Percentiles rank a stretch among this genome's conserved stretches.
Evolutionary conservation across 2,797 vertebrate genomes (phyloP).

Genomic region (Cephalopachus bancanus): DNA sequence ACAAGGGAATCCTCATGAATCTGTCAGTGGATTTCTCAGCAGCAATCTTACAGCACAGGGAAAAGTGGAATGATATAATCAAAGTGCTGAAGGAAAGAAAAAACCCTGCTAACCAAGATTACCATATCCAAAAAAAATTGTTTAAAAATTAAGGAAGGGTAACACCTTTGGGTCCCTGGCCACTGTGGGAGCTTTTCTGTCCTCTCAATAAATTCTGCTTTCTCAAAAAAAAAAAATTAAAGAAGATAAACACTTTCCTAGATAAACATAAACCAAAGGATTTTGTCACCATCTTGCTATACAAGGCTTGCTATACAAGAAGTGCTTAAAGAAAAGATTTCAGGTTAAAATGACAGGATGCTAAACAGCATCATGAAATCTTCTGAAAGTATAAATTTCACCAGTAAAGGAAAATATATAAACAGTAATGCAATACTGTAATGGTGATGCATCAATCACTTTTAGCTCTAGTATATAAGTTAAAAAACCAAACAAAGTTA

Average conservation of each 20-base stretch:
- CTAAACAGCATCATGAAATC: too few relatives aligned
- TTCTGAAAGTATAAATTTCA: too few relatives aligned
- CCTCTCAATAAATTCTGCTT: too few relatives aligned
- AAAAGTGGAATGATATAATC: background rate
- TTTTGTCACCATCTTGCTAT: background rate
- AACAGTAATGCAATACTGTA: background rate
- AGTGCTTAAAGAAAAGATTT: background rate
- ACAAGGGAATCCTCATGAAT: background rate
- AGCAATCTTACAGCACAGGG: background rate
- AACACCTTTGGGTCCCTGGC: too few relatives aligned
- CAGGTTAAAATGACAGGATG: background rate
- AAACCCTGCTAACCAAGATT: background rate
- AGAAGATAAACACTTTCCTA: background rate
- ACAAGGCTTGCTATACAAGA: too few relatives aligned
- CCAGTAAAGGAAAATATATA: background rate
- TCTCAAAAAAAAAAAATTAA: background rate
- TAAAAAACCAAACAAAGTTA: background rate
- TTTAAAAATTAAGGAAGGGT: background rate
- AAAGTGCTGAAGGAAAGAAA: background rate
- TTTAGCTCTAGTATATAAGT: background rate
- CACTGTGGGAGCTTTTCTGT: too few relatives aligned
- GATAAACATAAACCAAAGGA: background rate
- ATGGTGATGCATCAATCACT: background rate
- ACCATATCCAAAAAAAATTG: background rate
- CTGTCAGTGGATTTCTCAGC: background rate